Conservation (phyloP, 2,888 invertebrate species). For the Chaetoderma sp. region DNA sequence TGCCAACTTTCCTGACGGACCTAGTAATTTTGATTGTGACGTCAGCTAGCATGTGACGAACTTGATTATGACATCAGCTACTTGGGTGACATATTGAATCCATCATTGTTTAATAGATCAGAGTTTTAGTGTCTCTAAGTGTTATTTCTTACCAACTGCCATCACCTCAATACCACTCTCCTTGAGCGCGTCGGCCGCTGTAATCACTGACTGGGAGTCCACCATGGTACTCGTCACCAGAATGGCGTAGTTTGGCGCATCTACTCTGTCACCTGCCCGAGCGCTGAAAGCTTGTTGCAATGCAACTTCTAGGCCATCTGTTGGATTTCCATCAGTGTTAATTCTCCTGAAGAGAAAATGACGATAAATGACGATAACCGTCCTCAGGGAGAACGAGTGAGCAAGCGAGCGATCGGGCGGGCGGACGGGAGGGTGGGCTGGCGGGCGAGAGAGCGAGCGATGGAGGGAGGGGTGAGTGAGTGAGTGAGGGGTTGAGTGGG, state of each 20-base stretch:
- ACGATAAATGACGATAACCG: background rate
- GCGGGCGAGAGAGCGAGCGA: too few relatives aligned
- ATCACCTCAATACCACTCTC: constrained; percentile 48
- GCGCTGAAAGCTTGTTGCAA: constrained; percentile 42
- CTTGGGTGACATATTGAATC: background rate
- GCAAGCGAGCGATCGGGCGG: too few relatives aligned
- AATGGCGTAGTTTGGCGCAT: constrained; percentile 52
- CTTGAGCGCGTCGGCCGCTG: constrained; percentile 51
- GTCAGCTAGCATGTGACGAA: too few relatives aligned
- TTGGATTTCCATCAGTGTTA: constrained; percentile 49
- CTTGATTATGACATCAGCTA: too few relatives aligned
- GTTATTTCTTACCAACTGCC: constrained; percentile 44
- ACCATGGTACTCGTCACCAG: constrained; percentile 53
- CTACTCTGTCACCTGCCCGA: constrained; percentile 38
- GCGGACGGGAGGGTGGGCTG: too few relatives aligned
- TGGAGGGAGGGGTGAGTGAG: too few relatives aligned
- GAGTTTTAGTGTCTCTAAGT: too few relatives aligned
- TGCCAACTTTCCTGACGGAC: background rate
- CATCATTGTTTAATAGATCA: constrained; percentile 1
- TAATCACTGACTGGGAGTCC: constrained; percentile 34
- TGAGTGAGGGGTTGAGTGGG: too few relatives aligned
- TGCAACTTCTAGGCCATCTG: constrained; percentile 47
- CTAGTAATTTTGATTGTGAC: too few relatives aligned
- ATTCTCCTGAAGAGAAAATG: constrained; percentile 35
- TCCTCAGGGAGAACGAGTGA: too few relatives aligned